Evolutionary conservation across 2,797 vertebrate genomes (phyloP).

Genomic region (Poeciliopsis turneri): DNA sequence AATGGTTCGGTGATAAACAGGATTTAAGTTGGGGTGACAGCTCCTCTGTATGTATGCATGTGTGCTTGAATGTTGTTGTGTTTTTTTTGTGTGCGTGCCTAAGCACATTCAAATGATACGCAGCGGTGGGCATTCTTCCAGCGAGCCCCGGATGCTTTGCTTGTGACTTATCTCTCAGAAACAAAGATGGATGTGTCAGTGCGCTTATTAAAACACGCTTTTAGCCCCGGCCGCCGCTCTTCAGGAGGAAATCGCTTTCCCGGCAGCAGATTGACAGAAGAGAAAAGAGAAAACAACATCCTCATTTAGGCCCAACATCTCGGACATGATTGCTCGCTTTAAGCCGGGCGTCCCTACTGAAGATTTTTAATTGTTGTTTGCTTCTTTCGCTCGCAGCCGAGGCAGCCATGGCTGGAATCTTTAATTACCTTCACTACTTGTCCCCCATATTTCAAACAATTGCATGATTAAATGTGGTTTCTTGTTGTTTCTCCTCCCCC

Average conservation of each 20-base stretch:
- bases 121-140: conserved; percentile 78
- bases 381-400: conserved; percentile 69
- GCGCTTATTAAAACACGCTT: conserved; percentile 85
- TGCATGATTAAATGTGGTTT: conserved; percentile 71
- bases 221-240: conserved; percentile 79
- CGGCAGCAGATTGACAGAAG: conserved; percentile 80
- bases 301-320: conserved; percentile 82
- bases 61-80: conserved; percentile 55
- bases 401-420: conserved; percentile 72
- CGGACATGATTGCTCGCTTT: conserved; percentile 82
- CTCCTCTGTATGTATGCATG: conserved; percentile 70
- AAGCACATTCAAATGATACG: conserved; percentile 73
- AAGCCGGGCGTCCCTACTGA: conserved; percentile 79
- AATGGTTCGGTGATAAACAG: conserved; percentile 81
- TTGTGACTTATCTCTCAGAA: conserved; percentile 83
- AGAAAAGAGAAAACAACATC: conserved; percentile 81
- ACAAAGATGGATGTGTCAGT: conserved; percentile 84
- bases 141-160: conserved; percentile 75
- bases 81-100: conserved; percentile 63
- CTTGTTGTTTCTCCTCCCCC: neutral
- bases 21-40: conserved; percentile 83
- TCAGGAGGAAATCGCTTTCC: conserved; percentile 80
- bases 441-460: conserved; percentile 78
- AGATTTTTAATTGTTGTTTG: conserved; percentile 79
- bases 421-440: conserved; percentile 80